Conservation (phyloP, 2,888 invertebrate species). For the Cybosia mesomella region DNA sequence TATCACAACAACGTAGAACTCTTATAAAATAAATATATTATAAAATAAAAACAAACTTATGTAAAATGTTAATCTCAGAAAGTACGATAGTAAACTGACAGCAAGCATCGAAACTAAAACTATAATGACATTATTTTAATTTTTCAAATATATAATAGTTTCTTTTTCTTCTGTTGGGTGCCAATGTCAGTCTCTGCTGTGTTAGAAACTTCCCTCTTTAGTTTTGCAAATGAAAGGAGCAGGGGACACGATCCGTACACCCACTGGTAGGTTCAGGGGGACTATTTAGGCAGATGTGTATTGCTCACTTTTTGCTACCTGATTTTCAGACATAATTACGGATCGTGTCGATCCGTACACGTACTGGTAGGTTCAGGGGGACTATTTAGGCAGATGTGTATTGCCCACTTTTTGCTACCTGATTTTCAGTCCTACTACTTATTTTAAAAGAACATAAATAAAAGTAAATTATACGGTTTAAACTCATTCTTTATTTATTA, state of each 20-base stretch:
- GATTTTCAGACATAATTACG: no score
- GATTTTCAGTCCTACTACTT: background rate
- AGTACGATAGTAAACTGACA: constrained; percentile 11
- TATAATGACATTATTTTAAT: constrained; percentile 2
- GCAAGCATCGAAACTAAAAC: background rate
- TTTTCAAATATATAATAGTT: background rate
- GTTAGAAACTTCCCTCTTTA: background rate
- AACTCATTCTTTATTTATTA: constrained; percentile 76
- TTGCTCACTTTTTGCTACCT: no score
- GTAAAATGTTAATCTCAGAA: constrained; percentile 13
- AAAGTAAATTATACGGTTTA: constrained; percentile 49
- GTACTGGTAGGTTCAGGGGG: no score
- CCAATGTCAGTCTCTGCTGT: background rate
- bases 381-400: no score
- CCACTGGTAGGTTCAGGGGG: no score
- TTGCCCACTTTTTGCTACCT: no score
- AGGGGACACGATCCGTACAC: no score
- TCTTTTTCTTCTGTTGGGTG: constrained; percentile 7
- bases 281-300: no score
- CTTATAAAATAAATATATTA: constrained; percentile 6
- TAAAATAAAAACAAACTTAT: constrained; percentile 10
- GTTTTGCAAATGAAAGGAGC: no score
- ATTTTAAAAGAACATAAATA: background rate
- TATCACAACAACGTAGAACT: constrained; percentile 6
- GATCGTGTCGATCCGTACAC: no score